These are phyloP conservation scores for Lipotes vexillifer DNA, from an alignment of 2,113 vertebrate genomes.

Conservation along the genomic window DNA sequence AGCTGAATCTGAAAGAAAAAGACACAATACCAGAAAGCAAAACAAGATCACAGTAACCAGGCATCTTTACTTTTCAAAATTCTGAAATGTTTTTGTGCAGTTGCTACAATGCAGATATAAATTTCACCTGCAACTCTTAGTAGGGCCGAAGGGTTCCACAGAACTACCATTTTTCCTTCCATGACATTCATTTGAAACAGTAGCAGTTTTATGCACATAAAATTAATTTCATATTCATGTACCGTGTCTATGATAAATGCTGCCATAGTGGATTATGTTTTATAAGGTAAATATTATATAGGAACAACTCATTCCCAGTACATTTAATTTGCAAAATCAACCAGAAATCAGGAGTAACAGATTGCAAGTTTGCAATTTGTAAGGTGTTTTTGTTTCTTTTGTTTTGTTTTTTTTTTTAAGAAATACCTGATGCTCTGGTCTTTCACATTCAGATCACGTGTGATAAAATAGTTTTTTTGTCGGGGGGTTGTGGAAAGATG, in stretches of 20 bases:
- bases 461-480: constrained; percentile 66
- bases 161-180: constrained; percentile 38
- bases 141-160: background rate
- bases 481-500: too few relatives aligned
- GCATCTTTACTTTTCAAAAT: constrained; percentile 4
- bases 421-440: constrained; percentile 51
- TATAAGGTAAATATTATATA: constrained; percentile 72
- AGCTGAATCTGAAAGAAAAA: background rate
- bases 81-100: background rate
- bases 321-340: constrained; percentile 77
- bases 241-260: constrained; percentile 69
- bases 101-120: constrained; percentile 29
- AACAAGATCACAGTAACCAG: background rate
- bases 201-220: constrained; percentile 64
- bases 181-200: constrained; percentile 52
- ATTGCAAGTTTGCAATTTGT: constrained; percentile 75
- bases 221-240: constrained; percentile 75
- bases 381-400: background rate
- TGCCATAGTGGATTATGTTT: constrained; percentile 62
- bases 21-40: background rate
- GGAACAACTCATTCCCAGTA: constrained; percentile 63
- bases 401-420: constrained; percentile 39
- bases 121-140: background rate
- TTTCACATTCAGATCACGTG: constrained; percentile 60
- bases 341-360: constrained; percentile 73